Evolutionary conservation across 1,140 invertebrate species (phyloP).

Genomic region (Philotrypesis tridentata): DNA sequence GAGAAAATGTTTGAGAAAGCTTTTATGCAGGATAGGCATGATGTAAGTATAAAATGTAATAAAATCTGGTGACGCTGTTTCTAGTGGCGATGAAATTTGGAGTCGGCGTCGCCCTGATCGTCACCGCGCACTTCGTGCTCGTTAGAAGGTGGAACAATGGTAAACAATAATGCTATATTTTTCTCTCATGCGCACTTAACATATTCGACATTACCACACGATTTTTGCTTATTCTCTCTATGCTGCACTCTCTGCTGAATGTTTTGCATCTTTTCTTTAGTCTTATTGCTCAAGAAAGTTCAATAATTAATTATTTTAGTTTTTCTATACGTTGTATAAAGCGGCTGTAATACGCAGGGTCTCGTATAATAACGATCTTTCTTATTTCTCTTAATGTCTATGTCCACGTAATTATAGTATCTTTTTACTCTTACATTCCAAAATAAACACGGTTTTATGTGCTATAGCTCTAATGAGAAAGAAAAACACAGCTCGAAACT

Average conservation of each 20-base stretch:
- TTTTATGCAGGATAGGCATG: not conserved
- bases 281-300: too few relatives aligned
- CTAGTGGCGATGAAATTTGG: slow-evolving; percentile 86
- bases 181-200: slow-evolving; percentile 8
- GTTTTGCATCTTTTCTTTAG: too few relatives aligned
- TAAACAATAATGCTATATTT: slow-evolving; percentile 56
- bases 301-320: too few relatives aligned
- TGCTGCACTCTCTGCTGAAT: not conserved
- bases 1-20: not conserved
- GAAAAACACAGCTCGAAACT: too few relatives aligned
- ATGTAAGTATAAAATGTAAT: slow-evolving; percentile 42
- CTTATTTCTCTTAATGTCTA: too few relatives aligned
- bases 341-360: too few relatives aligned
- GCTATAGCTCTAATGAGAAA: too few relatives aligned
- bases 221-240: not conserved
- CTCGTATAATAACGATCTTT: too few relatives aligned
- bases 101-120: slow-evolving; percentile 83
- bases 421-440: too few relatives aligned
- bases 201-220: not conserved
- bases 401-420: too few relatives aligned
- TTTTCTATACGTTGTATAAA: too few relatives aligned
- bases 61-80: slow-evolving; percentile 73
- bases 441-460: too few relatives aligned
- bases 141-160: slow-evolving; percentile 74
- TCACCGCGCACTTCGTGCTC: slow-evolving; percentile 84